A percentile compares a stretch with the other conserved stretches of the same genome.
Conservation (phyloP, 2,113 vertebrate genomes). For the Plestiodon gilberti region DNA sequence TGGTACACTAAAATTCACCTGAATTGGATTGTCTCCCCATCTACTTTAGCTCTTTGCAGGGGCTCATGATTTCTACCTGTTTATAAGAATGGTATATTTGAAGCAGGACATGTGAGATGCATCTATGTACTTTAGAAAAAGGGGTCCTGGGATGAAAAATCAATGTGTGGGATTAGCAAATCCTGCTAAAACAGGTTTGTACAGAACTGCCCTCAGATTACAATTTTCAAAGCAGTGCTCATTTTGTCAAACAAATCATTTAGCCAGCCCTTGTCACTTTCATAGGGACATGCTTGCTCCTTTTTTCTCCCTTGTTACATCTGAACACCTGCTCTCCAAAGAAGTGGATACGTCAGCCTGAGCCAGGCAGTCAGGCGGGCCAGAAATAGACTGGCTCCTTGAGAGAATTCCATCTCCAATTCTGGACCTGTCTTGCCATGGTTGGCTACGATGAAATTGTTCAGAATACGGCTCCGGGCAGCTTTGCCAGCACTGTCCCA, state of each 20-base stretch:
- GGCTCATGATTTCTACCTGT: not conserved
- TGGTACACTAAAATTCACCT: not conserved
- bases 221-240: not conserved
- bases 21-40: not conserved
- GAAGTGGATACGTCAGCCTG: constrained; percentile 83
- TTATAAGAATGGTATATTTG: not conserved
- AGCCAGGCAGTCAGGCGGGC: constrained; percentile 83
- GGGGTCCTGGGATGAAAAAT: not conserved
- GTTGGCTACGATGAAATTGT: constrained; percentile 77
- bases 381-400: constrained; percentile 86
- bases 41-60: not conserved
- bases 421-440: constrained; percentile 80
- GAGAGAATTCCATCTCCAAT: constrained; percentile 85
- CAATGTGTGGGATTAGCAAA: not conserved
- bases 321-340: not conserved
- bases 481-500: constrained; percentile 80
- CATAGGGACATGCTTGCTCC: not conserved
- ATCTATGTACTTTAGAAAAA: fast-evolving
- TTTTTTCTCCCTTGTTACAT: not conserved
- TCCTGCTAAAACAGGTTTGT: not conserved
- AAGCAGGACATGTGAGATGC: not conserved
- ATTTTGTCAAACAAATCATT: not conserved
- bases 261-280: not conserved
- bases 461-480: constrained; percentile 72
- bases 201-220: constrained; percentile 1